These are phyloP conservation scores for Danaus plexippus DNA, from an alignment of 1,140 invertebrate species.

Conservation along the genomic window DNA sequence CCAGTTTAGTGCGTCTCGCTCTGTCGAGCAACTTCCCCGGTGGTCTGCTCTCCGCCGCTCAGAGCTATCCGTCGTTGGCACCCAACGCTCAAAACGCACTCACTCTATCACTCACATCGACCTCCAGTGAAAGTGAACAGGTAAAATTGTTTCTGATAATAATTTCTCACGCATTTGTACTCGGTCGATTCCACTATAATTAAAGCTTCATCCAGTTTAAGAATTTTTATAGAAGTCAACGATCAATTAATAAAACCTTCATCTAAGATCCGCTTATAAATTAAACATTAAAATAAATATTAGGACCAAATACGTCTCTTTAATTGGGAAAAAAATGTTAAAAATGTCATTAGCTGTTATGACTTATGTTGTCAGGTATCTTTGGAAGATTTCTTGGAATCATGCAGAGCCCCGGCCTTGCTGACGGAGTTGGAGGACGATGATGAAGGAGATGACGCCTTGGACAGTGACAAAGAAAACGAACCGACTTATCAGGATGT, in stretches of 20 bases:
- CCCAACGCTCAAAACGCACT: slow-evolving; percentile 84
- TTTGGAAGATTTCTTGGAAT: slow-evolving; percentile 90
- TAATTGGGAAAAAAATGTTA: too few species aligned
- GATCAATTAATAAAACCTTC: too few species aligned
- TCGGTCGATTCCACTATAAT: too few species aligned
- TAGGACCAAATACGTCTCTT: too few species aligned
- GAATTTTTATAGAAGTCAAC: too few species aligned
- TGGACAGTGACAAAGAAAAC: slow-evolving; percentile 96
- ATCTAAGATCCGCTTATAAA: too few species aligned
- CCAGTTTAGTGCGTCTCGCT: slow-evolving; percentile 91
- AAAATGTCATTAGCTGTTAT: too few species aligned
- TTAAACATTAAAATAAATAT: too few species aligned
- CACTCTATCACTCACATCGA: slow-evolving; percentile 94
- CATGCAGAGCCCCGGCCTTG: slow-evolving; percentile 89
- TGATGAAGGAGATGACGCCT: slow-evolving; percentile 93
- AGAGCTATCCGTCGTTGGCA: slow-evolving; percentile 94
- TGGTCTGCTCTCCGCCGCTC: slow-evolving; percentile 91
- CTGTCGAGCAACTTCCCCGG: slow-evolving; percentile 94
- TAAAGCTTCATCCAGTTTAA: too few species aligned
- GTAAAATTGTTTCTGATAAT: slow-evolving; percentile 57
- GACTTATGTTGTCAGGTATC: slow-evolving; percentile 72
- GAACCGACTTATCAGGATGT: slow-evolving; percentile 92
- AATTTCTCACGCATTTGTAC: too few species aligned
- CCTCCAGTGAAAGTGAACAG: slow-evolving; percentile 94
- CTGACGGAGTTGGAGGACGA: slow-evolving; percentile 96